Base-by-base conservation (phyloP, 1,140 invertebrate species). In the Liolophura sinensis region DNA sequence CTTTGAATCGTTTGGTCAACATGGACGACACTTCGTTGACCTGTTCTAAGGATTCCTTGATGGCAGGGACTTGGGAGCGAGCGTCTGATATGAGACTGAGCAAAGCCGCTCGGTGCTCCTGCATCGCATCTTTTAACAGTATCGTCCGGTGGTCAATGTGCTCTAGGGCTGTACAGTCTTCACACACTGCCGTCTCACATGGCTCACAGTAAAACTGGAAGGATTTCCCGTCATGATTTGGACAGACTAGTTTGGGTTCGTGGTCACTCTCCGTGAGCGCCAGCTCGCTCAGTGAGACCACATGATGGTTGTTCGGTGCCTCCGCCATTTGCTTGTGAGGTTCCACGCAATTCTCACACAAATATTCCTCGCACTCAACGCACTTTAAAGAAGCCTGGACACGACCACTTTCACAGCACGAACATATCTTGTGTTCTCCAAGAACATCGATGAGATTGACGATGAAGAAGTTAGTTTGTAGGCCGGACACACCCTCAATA, bases 181-280 rank as follows among this genome's bases (percentile, higher is more conserved):
- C 82, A 70, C 87, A 88, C 54, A 88, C 82, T 1, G 86, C 86
- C 0, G 87, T 88, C 73, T 88, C 87, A 75, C 87, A 88, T 56
- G 86, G 83, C 11, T 80, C 75, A 73, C 87, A 88, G 74, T 86
- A 88, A 74, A 87, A 87, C 58, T 85, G 73, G 47, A 88, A 72
- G 1, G 84, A 81, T 67, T 87, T 86, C 18, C 78, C 78, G 20
- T 75, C 73, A 68, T 85, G 83, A 58, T 78, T 84, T 0, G 81
- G 79, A 70, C 83, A 85, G 16, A 83, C 79, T 47, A 84, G 71
- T 22, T 61, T 63, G 20, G 61, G 59, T 15, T 68, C 73, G 12
- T 73, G 65, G 54, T 64, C 65, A 57, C 73, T 62, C 5, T 67
- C 61, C 14, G 69, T 60, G 12, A 69, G 52, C 14, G 70, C 67